Conservation (phyloP, 1,140 invertebrate species). For the Ceratina japonica region DNA sequence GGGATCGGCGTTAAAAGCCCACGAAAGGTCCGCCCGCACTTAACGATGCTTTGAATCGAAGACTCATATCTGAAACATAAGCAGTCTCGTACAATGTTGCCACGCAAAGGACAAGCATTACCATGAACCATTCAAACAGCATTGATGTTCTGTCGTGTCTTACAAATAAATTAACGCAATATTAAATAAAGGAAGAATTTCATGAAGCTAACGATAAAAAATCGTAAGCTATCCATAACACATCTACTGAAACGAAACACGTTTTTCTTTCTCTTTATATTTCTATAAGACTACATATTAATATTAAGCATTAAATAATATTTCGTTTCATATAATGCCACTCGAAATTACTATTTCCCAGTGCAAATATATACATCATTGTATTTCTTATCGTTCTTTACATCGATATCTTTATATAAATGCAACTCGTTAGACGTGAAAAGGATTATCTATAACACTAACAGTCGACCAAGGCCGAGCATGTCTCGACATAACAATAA, state of each 20-base stretch:
- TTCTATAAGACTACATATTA: conserved; percentile 8
- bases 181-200: conserved; percentile 37
- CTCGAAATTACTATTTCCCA: conserved; percentile 33
- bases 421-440: conserved; percentile 32
- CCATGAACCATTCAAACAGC: conserved; percentile 64
- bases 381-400: conserved; percentile 31
- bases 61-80: conserved; percentile 80
- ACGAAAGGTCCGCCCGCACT: conserved; percentile 75
- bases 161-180: conserved; percentile 29
- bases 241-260: conserved; percentile 24
- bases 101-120: conserved; percentile 36
- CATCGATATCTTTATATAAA: conserved; percentile 37
- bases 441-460: conserved; percentile 29
- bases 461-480: background rate
- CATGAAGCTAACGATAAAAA: conserved; percentile 26
- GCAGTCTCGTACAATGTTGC: conserved; percentile 78
- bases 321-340: conserved; percentile 18
- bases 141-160: conserved; percentile 53
- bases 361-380: conserved; percentile 47
- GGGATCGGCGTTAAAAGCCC: conserved; percentile 77
- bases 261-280: background rate
- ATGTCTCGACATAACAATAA: conserved; percentile 32
- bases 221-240: conserved; percentile 13
- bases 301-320: conserved; percentile 25
- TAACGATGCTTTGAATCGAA: conserved; percentile 75